Evolutionary conservation across 2,113 vertebrate species (phyloP), one percentile per base, ranked within the genome.

Genomic region (Apodemus speciosus): DNA sequence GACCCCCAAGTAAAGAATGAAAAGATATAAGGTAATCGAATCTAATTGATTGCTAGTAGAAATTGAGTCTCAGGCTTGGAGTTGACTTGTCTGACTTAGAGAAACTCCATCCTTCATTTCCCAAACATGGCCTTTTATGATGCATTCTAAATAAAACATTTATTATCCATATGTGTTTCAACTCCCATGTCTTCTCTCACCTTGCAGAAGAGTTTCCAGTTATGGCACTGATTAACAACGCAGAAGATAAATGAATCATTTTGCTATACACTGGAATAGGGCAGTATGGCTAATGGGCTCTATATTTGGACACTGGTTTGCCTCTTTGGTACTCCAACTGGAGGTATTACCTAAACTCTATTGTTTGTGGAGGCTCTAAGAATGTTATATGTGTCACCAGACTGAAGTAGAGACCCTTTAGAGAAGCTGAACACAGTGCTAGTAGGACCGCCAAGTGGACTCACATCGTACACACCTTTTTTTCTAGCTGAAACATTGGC

Each of bases 71-170:
- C 60, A 35, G 94, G 51, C 53, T 96, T 91, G 71, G 40, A 85
- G 32, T n/a, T 68, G 72, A 77, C 88, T n/a, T 16, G 56, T 76
- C 68, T 93, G 46, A 9, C 43, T 49, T 93, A 53, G 43, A 92
- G 43, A 94, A 84, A 49, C 71, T 80, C 56, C 40, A 81, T 13
- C 53, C n/a, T 77, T 40, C 14, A 81, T 56, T 79, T 90, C 46
- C 68, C 86, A 94, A 83, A 91, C 35, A 60, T 20, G 49, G 5
- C 11, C 18, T 84, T 27, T 40, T 76, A 58, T 53, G 18, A 88
- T 88, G 92, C 56, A 84, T 90, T 95, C 77, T 91, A 92, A 92
- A 92, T 90, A 73, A 93, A 90, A 96, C 68, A 16, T 62, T 53
- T 90, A 58, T 40, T 88, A 38, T 77, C 84, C 81, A 25, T 46